Evolutionary conservation across 2,113 vertebrate genomes (phyloP).

Genomic region (Archocentrus centrarchus): DNA sequence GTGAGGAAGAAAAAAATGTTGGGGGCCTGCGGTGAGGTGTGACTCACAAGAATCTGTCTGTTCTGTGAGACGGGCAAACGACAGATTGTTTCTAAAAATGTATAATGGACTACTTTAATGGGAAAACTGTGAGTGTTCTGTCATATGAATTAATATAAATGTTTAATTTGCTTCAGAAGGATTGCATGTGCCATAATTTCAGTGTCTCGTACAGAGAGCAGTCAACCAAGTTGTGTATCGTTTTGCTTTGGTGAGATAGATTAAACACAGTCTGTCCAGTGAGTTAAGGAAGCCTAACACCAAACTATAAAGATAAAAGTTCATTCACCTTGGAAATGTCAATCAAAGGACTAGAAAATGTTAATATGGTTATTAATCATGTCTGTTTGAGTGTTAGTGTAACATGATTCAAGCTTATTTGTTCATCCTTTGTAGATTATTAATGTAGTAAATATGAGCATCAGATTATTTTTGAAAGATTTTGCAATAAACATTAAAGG

Average conservation of each 20-base stretch:
- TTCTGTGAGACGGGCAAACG: not conserved
- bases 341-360: not conserved
- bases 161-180: not conserved
- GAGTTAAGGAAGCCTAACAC: not conserved
- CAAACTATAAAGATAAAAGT: not conserved
- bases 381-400: not conserved
- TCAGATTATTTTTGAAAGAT: not conserved
- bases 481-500: not conserved
- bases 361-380: not conserved
- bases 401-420: not conserved
- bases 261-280: not conserved
- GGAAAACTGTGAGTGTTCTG: not conserved
- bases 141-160: not conserved
- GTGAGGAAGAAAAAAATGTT: not conserved
- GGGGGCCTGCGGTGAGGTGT: not conserved
- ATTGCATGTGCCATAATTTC: not conserved
- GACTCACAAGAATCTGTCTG: conserved; percentile 15
- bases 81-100: not conserved
- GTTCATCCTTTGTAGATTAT: not conserved
- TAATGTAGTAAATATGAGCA: not conserved
- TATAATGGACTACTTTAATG: not conserved
- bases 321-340: not conserved
- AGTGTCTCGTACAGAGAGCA: not conserved
- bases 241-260: not conserved
- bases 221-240: not conserved